Evolutionary conservation across 2,888 invertebrate species (phyloP), one percentile per base, ranked within the genome.

Genomic region (Gandaritis pyraliata): DNA sequence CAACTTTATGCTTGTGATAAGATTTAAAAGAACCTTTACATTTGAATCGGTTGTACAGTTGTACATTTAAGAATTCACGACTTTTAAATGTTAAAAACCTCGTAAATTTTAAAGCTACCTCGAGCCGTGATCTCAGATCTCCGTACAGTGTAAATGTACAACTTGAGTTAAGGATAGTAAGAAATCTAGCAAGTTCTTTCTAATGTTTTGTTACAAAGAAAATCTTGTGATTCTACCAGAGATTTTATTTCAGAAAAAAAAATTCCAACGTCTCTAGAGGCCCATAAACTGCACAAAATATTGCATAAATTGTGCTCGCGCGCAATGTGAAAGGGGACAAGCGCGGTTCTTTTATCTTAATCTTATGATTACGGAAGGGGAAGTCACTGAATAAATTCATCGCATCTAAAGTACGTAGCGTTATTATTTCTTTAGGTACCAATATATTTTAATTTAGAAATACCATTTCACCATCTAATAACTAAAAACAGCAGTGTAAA

Each of bases 1-100:
- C 52, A 59, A 64, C 59, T 64, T 64, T 64, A 64, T 50, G 38
- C 43, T 64, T 15, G 30, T 57, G 64, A 64, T 64, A 64, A 64
- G 64, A 64, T 64, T 64, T 64, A 57, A 53, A 58, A 56, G 59
- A 56, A 52, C 63, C 54, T 62, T 64, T 59, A 43, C 51, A 64
- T 64, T 64, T 43, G 49, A 60, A 59, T 53, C 52, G 38, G 30
- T 15, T 64, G 33, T 47, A 47, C 58, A 47, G 52, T 54, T 53
- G 49, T 58, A 54, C 38, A 46, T 58, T 56, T 57, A 41, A 29
- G 47, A 50, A 62, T 58, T 53, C 33, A 55, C 16, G 38, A 46
- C 16, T 47, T 29, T 51, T 41, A 29, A 53, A 56, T 41, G 49
- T 49, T 48, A 48, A 30, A 56, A 48, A 47, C 30, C 13, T 15